Evolutionary conservation across 1,140 invertebrate species (phyloP).

Genomic region (Drosophila virilis): DNA sequence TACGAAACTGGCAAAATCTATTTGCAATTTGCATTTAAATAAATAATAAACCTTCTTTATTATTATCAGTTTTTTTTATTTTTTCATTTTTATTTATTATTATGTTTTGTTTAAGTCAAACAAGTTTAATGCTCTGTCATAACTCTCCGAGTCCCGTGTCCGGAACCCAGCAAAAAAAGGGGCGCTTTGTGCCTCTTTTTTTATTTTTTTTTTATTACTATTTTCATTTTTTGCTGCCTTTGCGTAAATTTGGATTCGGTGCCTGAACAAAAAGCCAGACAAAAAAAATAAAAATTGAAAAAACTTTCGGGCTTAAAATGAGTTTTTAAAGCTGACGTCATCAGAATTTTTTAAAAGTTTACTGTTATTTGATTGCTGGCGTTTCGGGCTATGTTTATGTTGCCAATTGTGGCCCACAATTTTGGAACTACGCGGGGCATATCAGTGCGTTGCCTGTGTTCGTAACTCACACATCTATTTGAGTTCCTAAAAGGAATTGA

Average conservation of each 20-base stretch:
- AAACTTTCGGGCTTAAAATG: slow-evolving; percentile 42
- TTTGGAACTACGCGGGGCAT: not conserved
- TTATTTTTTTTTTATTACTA: slow-evolving; percentile 2
- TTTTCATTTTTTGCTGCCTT: slow-evolving; percentile 37
- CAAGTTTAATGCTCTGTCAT: slow-evolving; percentile 63
- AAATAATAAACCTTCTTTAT: slow-evolving; percentile 55
- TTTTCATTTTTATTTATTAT: slow-evolving; percentile 2
- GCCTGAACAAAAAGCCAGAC: slow-evolving; percentile 19
- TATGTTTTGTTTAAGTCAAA: slow-evolving; percentile 39
- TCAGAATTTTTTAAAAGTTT: slow-evolving; percentile 62
- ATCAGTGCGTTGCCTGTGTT: not conserved
- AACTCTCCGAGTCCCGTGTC: slow-evolving; percentile 34
- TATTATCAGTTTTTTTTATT: slow-evolving; percentile 17
- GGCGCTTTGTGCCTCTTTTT: slow-evolving; percentile 48
- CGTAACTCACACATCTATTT: not conserved
- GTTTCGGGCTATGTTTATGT: slow-evolving; percentile 30
- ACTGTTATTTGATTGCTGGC: slow-evolving; percentile 69
- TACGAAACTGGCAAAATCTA: slow-evolving; percentile 57
- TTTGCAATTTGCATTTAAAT: slow-evolving; percentile 78
- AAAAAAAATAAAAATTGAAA: slow-evolving; percentile 20
- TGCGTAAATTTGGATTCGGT: slow-evolving; percentile 42
- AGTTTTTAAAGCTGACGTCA: slow-evolving; percentile 68
- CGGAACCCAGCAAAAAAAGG: slow-evolving; percentile 47
- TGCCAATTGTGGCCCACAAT: slow-evolving; percentile 8
- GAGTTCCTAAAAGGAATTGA: not conserved